A percentile compares a stretch with the other conserved stretches of the same genome.
These are phyloP conservation scores for Mormyrus iriodes DNA, from an alignment of 2,113 vertebrate species.

Conservation along the genomic window DNA sequence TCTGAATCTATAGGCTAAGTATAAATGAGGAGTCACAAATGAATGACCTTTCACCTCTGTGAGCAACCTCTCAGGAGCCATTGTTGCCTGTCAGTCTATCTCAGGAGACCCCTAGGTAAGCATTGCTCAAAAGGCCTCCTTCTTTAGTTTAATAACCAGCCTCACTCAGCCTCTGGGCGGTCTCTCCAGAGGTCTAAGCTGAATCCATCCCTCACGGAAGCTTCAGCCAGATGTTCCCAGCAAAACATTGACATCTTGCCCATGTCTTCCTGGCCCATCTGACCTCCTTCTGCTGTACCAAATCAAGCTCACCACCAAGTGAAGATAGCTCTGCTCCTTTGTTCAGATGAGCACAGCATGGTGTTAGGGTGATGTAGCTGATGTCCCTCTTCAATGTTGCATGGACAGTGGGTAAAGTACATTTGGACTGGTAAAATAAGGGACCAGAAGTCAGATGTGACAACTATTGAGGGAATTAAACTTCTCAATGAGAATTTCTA, in stretches of 20 bases:
- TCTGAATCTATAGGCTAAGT: neutral
- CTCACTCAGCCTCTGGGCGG: neutral
- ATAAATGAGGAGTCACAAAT: neutral
- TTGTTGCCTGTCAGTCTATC: neutral
- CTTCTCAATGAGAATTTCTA: neutral
- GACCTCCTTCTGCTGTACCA: neutral
- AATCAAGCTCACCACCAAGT: neutral
- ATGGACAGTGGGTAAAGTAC: neutral
- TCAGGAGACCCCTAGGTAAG: neutral
- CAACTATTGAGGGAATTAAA: neutral
- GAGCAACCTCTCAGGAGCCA: neutral
- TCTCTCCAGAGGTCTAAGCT: neutral
- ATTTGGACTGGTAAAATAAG: neutral
- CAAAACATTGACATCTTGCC: neutral
- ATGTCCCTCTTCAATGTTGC: neutral
- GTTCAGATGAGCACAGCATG: neutral
- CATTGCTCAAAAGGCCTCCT: neutral
- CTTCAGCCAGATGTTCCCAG: neutral
- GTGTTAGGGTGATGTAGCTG: neutral
- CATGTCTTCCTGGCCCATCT: neutral
- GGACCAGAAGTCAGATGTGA: neutral
- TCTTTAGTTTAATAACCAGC: neutral
- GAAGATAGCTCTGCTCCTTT: neutral
- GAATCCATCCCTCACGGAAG: neutral
- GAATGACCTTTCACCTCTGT: neutral